Percentiles rank a stretch among this genome's conserved stretches.
These are phyloP conservation scores for Drosophila kuntzei DNA, from an alignment of 2,888 invertebrate genomes.

Conservation along the genomic window DNA sequence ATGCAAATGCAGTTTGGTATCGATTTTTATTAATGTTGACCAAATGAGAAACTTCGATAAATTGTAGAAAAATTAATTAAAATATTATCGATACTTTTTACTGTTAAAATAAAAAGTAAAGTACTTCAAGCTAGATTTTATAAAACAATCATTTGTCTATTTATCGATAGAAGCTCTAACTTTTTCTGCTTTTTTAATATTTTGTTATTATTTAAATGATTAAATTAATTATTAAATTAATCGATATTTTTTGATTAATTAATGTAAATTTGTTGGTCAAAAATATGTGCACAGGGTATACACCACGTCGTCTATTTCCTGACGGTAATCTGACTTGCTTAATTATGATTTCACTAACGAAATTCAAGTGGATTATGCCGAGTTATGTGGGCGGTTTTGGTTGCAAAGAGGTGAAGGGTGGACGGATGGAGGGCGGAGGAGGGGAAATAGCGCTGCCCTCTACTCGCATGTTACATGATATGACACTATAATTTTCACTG, in stretches of 20 bases:
- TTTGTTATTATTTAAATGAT: background rate
- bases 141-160: background rate
- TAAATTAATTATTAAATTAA: background rate
- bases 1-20: too few species aligned
- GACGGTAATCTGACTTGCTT: slow-evolving; percentile 25
- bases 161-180: background rate
- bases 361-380: slow-evolving; percentile 50
- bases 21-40: too few species aligned
- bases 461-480: slow-evolving; percentile 51
- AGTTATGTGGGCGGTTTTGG: slow-evolving; percentile 17
- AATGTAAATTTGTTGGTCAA: background rate
- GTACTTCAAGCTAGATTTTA: background rate
- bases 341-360: slow-evolving; percentile 51
- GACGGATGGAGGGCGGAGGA: background rate
- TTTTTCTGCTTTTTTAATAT: background rate
- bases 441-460: background rate
- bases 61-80: too few species aligned
- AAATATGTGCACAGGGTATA: slow-evolving; percentile 11
- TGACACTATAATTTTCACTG: slow-evolving; percentile 65
- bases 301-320: background rate
- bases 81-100: too few species aligned
- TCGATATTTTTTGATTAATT: background rate
- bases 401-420: background rate
- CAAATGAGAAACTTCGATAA: background rate
- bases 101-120: too few species aligned